Evolutionary conservation across 2,888 invertebrate species (phyloP), one percentile per base, ranked within the genome.

Genomic region (Anorthoa munda): DNA sequence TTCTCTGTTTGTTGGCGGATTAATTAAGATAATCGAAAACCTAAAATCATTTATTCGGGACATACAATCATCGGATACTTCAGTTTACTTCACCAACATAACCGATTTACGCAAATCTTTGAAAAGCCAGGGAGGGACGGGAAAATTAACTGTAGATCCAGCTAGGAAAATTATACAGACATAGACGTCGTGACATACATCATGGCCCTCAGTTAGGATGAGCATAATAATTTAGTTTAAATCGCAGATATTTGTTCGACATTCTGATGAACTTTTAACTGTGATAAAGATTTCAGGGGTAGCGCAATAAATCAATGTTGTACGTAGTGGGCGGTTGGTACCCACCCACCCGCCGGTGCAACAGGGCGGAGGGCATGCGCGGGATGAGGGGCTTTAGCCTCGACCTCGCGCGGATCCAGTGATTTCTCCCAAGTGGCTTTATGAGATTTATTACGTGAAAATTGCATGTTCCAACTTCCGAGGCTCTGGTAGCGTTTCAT

Each of bases 291-390:
- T 50, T 9, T 56, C 45, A 17, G 50, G 31, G 26, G 55, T 58
- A 31, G 4, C 56, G 11, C 56, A 26, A 26, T 73, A 73, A 73
- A 66, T 56, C 66, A 76, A 76, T 76, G 55, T 9, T 65, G 31
- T 75, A 60, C 39, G 26, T n/a, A 45, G 45, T 53, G 72, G 53
- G 48, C 26, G 55, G 55, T 23, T 45, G n/a, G 39, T 31, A 39
- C 31, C 31, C 11, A 69, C 53, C 45, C 46, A 13, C 23, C 21
- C 60, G 13, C 51, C 26, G 23, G 46, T 68, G 78, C 75, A 75
- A 69, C 75, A 68, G 75, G 68, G 59, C 51, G 18, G 59, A 46
- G 26, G 39, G 53, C 21, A 45, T 12, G 46, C n/a, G 63, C 13
- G 26, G 26, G 15, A 11, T 26, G 21, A 26, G 26, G 17, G 45